Evolutionary conservation across 2,797 vertebrate species (phyloP).

Genomic region (Lacerta agilis): DNA sequence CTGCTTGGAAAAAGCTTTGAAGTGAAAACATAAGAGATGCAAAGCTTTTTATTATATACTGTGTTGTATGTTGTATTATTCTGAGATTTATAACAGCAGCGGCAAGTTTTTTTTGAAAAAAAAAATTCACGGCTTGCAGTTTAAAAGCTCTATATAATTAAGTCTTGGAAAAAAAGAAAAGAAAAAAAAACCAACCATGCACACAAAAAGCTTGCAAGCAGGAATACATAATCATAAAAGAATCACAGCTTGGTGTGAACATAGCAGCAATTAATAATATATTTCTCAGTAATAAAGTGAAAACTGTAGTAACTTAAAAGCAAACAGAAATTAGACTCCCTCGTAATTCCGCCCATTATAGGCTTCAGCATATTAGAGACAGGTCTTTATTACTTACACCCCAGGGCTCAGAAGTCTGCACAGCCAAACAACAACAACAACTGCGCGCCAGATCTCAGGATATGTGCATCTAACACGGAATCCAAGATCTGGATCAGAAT

Average conservation of each 20-base stretch:
- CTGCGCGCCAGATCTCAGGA: neutral
- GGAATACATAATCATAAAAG: conserved; percentile 20
- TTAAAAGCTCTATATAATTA: neutral
- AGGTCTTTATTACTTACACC: conserved; percentile 56
- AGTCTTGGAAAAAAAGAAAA: neutral
- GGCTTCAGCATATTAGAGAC: conserved; percentile 64
- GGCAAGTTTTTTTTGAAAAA: conserved; percentile 18
- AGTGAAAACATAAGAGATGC: neutral
- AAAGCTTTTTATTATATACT: neutral
- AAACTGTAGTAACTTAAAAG: conserved; percentile 36
- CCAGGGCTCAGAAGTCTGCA: conserved; percentile 21
- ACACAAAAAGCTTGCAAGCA: neutral
- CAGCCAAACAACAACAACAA: neutral
- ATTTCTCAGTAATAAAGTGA: conserved; percentile 41
- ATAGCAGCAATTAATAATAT: conserved; percentile 20
- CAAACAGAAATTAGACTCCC: conserved; percentile 65
- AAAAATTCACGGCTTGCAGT: neutral
- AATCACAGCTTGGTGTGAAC: conserved; percentile 29
- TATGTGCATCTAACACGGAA: neutral
- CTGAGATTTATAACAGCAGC: conserved; percentile 4
- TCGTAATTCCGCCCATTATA: conserved; percentile 65
- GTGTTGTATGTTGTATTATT: neutral
- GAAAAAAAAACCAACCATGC: neutral
- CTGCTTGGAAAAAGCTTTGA: neutral
- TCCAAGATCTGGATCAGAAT: neutral